Evolutionary conservation across 2,888 invertebrate genomes (phyloP), one percentile per base, ranked within the genome.

Genomic region (Linnaemya vulpina): DNA sequence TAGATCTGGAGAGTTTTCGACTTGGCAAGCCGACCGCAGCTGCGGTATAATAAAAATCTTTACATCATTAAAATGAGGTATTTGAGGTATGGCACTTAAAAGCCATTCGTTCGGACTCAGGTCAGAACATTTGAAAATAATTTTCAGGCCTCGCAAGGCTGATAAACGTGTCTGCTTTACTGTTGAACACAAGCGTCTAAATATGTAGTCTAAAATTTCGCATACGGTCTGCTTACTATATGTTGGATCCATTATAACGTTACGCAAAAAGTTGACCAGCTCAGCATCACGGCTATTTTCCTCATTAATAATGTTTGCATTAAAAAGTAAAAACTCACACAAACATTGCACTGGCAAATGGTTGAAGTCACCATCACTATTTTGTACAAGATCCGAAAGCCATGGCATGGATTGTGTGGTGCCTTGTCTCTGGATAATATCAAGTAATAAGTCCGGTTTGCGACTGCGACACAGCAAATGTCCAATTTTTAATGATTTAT

Each of bases 301-400:
- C n/a, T 95, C 93, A 89, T 95, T 95, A 87, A 95, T 95, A 84
- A 94, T 94, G 3, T 94, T 93, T 0, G 94, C 93, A 75, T 94
- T 94, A 84, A 95, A 95, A 1, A 98, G 94, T 67, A 99, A 94
- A 93, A 98, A 98, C 93, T 99, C 99, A 93, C 99, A 99, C 67
- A 99, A 94, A 91, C 98, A 99, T 90, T 98, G 98, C n/a, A 99
- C 98, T 0, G 99, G 99, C 22, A 99, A 93, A 88, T 98, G 97
- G 89, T 97, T 96, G 87, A 93, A 93, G 74, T 93, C 92, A 3
- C 91, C 96, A 90, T 98, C 98, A 87, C 97, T 97, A 88, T 96
- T 97, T 88, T 98, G 96, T 15, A 99, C 97, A 83, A 99, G 93
- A 91, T 98, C 98, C 10, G 98, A 98, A 85, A 99, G 93, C 99